Evolutionary conservation across 2,113 vertebrate species (phyloP).

Genomic region (Clupea harengus): DNA sequence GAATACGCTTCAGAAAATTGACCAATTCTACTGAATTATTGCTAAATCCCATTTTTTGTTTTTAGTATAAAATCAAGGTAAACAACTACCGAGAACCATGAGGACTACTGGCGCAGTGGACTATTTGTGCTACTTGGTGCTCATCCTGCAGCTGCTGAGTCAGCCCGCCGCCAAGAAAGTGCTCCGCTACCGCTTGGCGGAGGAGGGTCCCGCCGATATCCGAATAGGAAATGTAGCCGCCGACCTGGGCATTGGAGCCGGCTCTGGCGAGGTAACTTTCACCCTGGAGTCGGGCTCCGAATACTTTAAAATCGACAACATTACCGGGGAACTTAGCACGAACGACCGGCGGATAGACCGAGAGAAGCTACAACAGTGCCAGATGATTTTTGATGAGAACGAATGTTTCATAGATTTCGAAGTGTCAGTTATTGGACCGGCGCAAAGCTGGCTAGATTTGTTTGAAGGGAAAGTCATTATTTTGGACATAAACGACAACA

Average conservation of each 20-base stretch:
- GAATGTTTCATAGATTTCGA: conserved; percentile 99
- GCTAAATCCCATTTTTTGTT: conserved; percentile 14
- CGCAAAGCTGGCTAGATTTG: conserved; percentile 97
- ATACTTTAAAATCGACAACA: conserved; percentile 98
- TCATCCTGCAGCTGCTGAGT: conserved; percentile 82
- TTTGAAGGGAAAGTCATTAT: conserved; percentile 96
- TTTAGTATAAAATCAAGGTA: conserved; percentile 23
- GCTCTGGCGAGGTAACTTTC: conserved; percentile 94
- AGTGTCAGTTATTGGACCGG: conserved; percentile 96
- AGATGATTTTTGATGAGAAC: conserved; percentile 99
- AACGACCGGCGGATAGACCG: conserved; percentile 96
- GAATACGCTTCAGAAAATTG: conserved; percentile 38
- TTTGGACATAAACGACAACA: conserved; percentile 97
- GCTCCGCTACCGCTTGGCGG: conserved; percentile 89
- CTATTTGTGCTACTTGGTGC: conserved; percentile 79
- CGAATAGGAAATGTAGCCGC: conserved; percentile 92
- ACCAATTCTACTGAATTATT: background rate
- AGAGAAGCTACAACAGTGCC: conserved; percentile 97
- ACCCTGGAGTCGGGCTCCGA: conserved; percentile 96
- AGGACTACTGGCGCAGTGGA: conserved; percentile 76
- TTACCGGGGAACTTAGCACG: conserved; percentile 95
- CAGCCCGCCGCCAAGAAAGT: conserved; percentile 91
- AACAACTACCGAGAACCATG: conserved; percentile 63
- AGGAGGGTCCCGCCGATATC: conserved; percentile 93
- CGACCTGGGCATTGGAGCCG: conserved; percentile 90